Percentiles rank a stretch among this genome's conserved stretches.
These are phyloP conservation scores for Phoxinus dragarum DNA, from an alignment of 2,797 vertebrate genomes.

Conservation along the genomic window DNA sequence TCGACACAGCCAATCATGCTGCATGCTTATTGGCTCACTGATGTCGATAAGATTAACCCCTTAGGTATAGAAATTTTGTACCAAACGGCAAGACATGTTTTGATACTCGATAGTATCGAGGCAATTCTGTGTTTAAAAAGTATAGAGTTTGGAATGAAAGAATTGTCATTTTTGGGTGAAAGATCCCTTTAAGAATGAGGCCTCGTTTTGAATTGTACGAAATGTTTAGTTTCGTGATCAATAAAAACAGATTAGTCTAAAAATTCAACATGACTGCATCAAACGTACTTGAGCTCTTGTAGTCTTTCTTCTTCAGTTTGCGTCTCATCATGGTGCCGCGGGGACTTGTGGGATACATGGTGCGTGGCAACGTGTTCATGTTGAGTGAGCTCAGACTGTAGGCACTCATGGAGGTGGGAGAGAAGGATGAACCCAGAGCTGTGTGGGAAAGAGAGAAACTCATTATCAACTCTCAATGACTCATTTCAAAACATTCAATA, in stretches of 20 bases:
- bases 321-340: constrained; percentile 95
- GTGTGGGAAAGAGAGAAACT: constrained; percentile 32
- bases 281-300: constrained; percentile 95
- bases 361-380: constrained; percentile 94
- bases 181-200: neutral
- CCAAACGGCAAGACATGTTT: too few species aligned
- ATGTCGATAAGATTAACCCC: too few species aligned
- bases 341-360: constrained; percentile 95
- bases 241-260: neutral
- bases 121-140: too few species aligned
- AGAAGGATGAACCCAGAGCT: constrained; percentile 80
- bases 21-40: too few species aligned
- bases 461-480: constrained; percentile 18
- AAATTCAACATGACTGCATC: neutral
- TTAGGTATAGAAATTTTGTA: too few species aligned
- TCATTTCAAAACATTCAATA: neutral
- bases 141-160: too few species aligned
- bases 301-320: constrained; percentile 97
- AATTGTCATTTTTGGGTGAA: neutral
- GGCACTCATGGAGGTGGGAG: constrained; percentile 93
- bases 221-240: neutral
- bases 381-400: constrained; percentile 98
- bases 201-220: neutral
- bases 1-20: too few species aligned
- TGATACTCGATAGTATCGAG: too few species aligned